Conservation (phyloP, 2,797 vertebrate genomes). For the Sebastes dallii region DNA sequence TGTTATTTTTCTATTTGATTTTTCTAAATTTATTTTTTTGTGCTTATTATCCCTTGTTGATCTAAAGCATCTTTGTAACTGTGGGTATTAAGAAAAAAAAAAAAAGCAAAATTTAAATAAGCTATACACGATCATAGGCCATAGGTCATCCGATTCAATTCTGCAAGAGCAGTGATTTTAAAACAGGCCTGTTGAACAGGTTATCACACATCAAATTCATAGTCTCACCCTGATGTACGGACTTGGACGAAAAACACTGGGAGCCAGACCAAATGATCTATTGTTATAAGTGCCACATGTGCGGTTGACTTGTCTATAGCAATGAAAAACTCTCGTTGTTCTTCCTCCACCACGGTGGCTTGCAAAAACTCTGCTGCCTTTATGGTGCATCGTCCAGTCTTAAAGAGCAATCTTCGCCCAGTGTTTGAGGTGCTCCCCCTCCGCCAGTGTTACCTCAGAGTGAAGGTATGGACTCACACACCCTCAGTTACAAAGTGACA, state of each 20-base stretch:
- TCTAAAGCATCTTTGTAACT: conserved; percentile 83
- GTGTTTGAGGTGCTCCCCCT: conserved; percentile 75
- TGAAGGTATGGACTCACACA: conserved; percentile 80
- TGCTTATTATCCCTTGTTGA: conserved; percentile 81
- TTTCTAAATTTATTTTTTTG: conserved; percentile 85
- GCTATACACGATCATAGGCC: conserved; percentile 63
- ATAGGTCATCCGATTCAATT: conserved; percentile 62
- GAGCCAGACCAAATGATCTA: conserved; percentile 74
- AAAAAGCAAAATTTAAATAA: conserved; percentile 58
- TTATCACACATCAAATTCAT: conserved; percentile 59
- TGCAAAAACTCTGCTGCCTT: conserved; percentile 74
- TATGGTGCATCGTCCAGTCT: conserved; percentile 67
- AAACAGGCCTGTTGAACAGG: conserved; percentile 78
- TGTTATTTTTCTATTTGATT: conserved; percentile 88
- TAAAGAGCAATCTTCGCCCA: conserved; percentile 73
- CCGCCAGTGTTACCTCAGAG: conserved; percentile 82
- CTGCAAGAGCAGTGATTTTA: conserved; percentile 63
- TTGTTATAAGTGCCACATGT: conserved; percentile 72
- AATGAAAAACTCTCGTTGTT: conserved; percentile 80
- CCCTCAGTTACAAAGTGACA: conserved; percentile 85
- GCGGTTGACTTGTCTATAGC: conserved; percentile 77
- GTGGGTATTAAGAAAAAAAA: conserved; percentile 70
- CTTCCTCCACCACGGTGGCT: conserved; percentile 82
- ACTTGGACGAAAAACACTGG: conserved; percentile 55
- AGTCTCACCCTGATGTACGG: conserved; percentile 62